Evolutionary conservation across 2,888 invertebrate genomes (phyloP).

Genomic region (Rhaphigaster nebulosa): DNA sequence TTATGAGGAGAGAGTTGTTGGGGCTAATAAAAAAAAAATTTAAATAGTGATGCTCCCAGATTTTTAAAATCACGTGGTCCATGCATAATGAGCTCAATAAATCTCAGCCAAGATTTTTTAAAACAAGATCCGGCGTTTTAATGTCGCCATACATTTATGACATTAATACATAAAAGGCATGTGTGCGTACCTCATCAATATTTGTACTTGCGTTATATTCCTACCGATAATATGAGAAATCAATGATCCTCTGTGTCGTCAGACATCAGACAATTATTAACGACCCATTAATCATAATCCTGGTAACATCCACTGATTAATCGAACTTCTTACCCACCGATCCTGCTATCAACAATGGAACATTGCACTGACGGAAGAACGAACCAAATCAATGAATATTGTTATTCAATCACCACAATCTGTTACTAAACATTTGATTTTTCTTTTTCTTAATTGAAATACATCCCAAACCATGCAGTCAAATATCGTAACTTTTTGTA

Average conservation of each 20-base stretch:
- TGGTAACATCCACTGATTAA: not conserved
- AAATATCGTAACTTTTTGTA: too few relatives aligned
- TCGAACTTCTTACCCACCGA: not conserved
- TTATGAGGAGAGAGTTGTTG: too few relatives aligned
- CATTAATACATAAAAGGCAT: not conserved
- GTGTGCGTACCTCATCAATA: not conserved
- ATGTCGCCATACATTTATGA: not conserved
- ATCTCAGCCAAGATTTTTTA: too few relatives aligned
- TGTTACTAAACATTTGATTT: not conserved
- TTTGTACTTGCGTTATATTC: not conserved
- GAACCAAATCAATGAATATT: not conserved
- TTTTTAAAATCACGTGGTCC: too few relatives aligned
- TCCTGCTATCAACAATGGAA: conserved; percentile 2
- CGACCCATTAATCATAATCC: not conserved
- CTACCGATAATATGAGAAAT: not conserved
- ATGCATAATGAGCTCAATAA: too few relatives aligned
- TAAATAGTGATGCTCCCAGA: too few relatives aligned
- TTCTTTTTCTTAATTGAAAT: not conserved
- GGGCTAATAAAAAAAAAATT: too few relatives aligned
- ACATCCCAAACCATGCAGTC: too few relatives aligned
- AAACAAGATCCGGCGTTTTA: not conserved
- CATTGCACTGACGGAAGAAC: too few relatives aligned
- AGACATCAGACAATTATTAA: not conserved
- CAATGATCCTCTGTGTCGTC: not conserved
- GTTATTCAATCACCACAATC: not conserved